A percentile compares a stretch with the other conserved stretches of the same genome.
phyloP scores from a whole-genome alignment of 1,140 invertebrate genomes.

The Alviniconcha marisindica region DNA sequence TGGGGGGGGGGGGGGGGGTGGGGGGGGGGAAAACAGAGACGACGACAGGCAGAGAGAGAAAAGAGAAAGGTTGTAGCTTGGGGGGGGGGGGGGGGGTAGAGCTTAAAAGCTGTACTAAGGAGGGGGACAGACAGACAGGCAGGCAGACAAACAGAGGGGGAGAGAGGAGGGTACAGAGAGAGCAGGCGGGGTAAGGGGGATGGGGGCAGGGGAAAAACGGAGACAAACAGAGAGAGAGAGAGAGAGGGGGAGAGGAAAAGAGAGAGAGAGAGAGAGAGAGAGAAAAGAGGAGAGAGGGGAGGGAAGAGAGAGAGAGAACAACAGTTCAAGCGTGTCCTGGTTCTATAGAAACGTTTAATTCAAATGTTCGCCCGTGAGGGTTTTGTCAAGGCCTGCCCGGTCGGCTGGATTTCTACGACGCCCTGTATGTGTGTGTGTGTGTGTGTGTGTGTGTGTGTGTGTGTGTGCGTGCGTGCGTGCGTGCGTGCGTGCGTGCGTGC shows the following conservation, averaged over 20 bases:
- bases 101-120: not conserved
- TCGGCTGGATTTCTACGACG: no score
- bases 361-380: no score
- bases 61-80: not conserved
- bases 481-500: no score
- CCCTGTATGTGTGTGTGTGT: no score
- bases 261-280: constrained; percentile 11
- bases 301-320: no score
- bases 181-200: not conserved
- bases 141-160: constrained; percentile 7
- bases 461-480: no score
- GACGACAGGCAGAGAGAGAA: constrained; percentile 5
- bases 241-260: not conserved
- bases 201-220: not conserved
- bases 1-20: constrained; percentile 16
- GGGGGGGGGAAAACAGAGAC: not conserved
- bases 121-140: not conserved
- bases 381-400: no score
- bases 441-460: no score
- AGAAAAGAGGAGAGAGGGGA: not conserved
- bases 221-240: not conserved
- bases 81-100: not conserved
- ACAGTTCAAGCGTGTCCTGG: no score
- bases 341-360: no score
- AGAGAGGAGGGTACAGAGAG: not conserved